phyloP scores from a whole-genome alignment of 2,888 invertebrate species.

The Emmelina monodactyla region DNA sequence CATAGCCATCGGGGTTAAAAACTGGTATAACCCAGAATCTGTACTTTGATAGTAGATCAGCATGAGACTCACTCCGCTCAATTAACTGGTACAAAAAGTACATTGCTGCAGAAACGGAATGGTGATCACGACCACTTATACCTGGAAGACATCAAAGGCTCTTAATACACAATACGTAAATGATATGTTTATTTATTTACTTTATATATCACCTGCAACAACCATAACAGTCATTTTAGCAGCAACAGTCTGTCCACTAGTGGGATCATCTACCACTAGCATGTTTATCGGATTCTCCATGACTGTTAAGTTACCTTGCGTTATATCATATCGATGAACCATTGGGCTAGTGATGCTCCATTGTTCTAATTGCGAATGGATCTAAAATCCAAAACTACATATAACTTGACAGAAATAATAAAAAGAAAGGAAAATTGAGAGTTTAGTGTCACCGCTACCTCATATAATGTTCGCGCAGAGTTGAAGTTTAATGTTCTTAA shows the following conservation, averaged over 20 bases:
- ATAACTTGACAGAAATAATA: neutral
- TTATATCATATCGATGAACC: constrained; percentile 46
- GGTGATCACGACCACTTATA: constrained; percentile 52
- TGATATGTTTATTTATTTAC: neutral
- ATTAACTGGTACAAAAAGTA: constrained; percentile 47
- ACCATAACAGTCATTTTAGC: constrained; percentile 53
- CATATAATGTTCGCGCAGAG: constrained; percentile 38
- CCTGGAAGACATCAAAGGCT: no score
- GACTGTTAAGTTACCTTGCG: constrained; percentile 40
- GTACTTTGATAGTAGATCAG: constrained; percentile 39
- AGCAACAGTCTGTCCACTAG: constrained; percentile 44
- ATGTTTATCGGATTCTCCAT: constrained; percentile 58
- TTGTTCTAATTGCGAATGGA: constrained; percentile 35
- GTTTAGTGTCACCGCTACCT: constrained; percentile 32
- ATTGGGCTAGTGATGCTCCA: constrained; percentile 50
- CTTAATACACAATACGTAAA: no score
- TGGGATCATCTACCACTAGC: constrained; percentile 53
- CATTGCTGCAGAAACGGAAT: constrained; percentile 51
- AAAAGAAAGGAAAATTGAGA: no score
- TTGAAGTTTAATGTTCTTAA: constrained; percentile 36
- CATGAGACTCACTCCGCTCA: constrained; percentile 38
- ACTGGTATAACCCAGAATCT: constrained; percentile 56
- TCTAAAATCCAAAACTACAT: constrained; percentile 23
- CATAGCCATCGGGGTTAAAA: constrained; percentile 57
- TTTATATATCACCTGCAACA: constrained; percentile 34